Evolutionary conservation across 64 coral and sea anemone genomes (phyloP).

Genomic region (Montipora cactus): DNA sequence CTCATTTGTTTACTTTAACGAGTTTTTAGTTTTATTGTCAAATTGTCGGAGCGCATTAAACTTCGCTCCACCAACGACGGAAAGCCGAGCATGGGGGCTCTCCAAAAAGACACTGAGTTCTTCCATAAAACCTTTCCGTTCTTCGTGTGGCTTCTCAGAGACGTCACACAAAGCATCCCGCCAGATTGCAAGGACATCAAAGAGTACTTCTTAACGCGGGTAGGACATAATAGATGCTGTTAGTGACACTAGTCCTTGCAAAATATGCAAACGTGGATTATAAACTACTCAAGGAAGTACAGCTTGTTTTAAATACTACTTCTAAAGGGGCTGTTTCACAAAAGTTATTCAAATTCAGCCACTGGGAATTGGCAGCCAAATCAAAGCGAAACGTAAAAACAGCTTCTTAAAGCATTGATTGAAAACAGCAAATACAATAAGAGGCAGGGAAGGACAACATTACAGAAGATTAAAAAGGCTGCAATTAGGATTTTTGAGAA

Average conservation of each 20-base stretch:
- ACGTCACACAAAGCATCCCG: conserved; percentile 62
- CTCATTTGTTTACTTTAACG: not conserved
- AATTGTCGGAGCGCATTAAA: conserved; percentile 81
- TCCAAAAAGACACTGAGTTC: conserved; percentile 21
- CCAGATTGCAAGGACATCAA: conserved; percentile 61
- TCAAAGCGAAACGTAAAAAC: too few species aligned
- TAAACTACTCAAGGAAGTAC: too few species aligned
- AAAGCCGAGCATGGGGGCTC: not conserved
- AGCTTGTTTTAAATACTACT: too few species aligned
- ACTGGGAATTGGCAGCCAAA: too few species aligned
- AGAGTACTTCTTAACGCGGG: conserved; percentile 78
- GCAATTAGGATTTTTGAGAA: too few species aligned
- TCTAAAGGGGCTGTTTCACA: too few species aligned
- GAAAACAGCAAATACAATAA: too few species aligned
- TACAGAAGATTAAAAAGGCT: too few species aligned
- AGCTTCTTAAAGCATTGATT: too few species aligned
- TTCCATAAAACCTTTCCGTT: conserved; percentile 18
- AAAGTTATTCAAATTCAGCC: too few species aligned
- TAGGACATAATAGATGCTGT: not conserved
- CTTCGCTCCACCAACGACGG: conserved; percentile 44
- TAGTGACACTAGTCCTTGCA: too few species aligned
- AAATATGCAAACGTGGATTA: not conserved
- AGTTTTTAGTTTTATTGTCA: conserved; percentile 54
- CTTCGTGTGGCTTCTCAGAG: conserved; percentile 85
- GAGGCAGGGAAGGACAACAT: too few species aligned